These are phyloP conservation scores for Encarsia formosa DNA, from an alignment of 2,888 invertebrate genomes.

Conservation along the genomic window DNA sequence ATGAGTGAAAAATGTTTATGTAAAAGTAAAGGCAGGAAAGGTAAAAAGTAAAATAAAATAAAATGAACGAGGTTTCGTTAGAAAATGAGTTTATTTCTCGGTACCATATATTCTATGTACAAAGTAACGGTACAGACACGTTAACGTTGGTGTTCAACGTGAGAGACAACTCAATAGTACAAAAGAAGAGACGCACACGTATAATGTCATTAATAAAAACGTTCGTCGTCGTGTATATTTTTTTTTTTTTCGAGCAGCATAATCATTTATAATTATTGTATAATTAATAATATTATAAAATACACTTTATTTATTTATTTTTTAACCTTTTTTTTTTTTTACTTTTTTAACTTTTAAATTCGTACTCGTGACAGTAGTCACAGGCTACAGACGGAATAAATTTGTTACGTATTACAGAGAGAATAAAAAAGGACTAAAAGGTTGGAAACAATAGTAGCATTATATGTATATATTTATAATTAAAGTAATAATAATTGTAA, in stretches of 20 bases:
- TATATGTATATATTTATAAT: neutral
- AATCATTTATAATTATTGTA: too few relatives aligned
- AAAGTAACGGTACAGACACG: constrained; percentile 49
- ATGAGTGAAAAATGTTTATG: too few relatives aligned
- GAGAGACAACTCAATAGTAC: constrained; percentile 42
- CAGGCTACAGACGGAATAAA: too few relatives aligned
- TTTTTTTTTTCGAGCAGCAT: too few relatives aligned
- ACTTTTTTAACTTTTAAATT: too few relatives aligned
- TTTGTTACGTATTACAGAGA: too few relatives aligned
- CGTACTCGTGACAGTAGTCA: too few relatives aligned
- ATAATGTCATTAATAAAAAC: constrained; percentile 24
- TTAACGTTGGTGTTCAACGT: constrained; percentile 28
- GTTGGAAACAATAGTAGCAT: constrained; percentile 11
- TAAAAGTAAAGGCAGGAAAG: neutral
- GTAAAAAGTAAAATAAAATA: neutral
- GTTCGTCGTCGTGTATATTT: constrained; percentile 32
- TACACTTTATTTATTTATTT: too few relatives aligned
- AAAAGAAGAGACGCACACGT: constrained; percentile 38
- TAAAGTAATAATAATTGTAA: too few relatives aligned
- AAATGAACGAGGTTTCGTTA: constrained; percentile 39
- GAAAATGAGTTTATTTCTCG: constrained; percentile 52
- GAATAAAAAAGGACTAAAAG: too few relatives aligned
- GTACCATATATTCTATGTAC: constrained; percentile 51
- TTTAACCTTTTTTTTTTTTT: too few relatives aligned
- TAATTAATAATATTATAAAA: too few relatives aligned